Conservation (phyloP, 2,113 vertebrate genomes). For the Elachura formosa region DNA sequence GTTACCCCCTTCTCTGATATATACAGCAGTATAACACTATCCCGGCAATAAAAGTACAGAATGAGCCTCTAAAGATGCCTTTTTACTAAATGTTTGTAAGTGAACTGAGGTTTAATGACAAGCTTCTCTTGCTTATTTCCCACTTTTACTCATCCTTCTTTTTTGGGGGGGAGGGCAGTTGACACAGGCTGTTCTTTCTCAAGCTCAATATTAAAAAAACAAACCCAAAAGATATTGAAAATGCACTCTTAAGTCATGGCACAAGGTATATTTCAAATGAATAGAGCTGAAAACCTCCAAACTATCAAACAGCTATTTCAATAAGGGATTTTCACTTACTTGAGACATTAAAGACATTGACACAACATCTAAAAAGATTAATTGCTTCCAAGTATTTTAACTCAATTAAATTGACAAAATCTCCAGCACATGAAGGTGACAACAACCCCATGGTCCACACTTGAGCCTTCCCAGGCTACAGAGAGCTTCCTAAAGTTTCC, state of each 20-base stretch:
- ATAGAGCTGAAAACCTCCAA: neutral
- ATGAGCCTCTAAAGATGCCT: neutral
- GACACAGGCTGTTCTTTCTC: neutral
- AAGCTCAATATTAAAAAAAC: neutral
- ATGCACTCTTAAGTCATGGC: neutral
- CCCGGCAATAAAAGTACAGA: neutral
- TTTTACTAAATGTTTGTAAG: neutral
- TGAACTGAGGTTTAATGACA: neutral
- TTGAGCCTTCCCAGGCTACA: neutral
- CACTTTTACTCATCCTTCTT: neutral
- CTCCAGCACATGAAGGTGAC: neutral
- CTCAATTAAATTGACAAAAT: neutral
- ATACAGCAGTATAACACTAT: neutral
- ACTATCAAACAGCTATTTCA: neutral
- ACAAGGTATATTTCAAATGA: neutral
- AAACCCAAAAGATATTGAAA: neutral
- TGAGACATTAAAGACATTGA: neutral
- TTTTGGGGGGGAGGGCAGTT: rapidly evolving
- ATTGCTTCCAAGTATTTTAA: neutral
- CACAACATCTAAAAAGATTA: neutral
- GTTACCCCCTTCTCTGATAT: neutral
- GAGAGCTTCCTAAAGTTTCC: neutral
- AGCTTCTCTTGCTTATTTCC: neutral
- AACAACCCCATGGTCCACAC: neutral
- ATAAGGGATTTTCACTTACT: neutral